Percentiles rank a stretch among this genome's conserved stretches.
These are phyloP conservation scores for Vombatus ursinus DNA, from an alignment of 2,113 vertebrate species.

Conservation along the genomic window DNA sequence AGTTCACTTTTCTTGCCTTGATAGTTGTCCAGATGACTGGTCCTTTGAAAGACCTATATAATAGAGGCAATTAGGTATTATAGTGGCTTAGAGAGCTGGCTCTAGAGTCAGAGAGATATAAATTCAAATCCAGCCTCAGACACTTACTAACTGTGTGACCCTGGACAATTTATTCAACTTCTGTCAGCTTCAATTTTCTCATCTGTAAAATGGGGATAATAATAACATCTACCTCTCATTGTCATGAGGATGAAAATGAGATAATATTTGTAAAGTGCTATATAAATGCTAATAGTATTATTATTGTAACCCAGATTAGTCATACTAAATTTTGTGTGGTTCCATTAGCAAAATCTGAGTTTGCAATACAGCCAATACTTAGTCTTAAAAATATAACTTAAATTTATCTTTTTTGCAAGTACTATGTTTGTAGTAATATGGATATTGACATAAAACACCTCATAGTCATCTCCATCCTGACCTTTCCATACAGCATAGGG, in stretches of 20 bases:
- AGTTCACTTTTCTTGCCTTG: background rate
- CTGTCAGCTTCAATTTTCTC: background rate
- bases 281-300: background rate
- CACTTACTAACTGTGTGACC: background rate
- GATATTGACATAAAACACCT: background rate
- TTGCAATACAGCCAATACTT: background rate
- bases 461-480: background rate
- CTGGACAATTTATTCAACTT: background rate
- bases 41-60: background rate
- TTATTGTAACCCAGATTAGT: background rate
- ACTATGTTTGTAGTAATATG: background rate
- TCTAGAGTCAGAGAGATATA: background rate
- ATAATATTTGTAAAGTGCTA: background rate
- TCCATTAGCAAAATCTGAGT: background rate
- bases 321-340: background rate
- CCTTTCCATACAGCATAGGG: background rate
- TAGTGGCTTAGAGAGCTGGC: too few relatives aligned
- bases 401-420: background rate
- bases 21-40: background rate
- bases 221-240: background rate
- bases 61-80: background rate
- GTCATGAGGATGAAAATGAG: background rate
- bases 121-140: background rate
- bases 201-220: background rate
- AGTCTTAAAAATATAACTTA: background rate